These are phyloP conservation scores for Platanista minor DNA, from an alignment of 2,113 vertebrate genomes.

Conservation along the genomic window DNA sequence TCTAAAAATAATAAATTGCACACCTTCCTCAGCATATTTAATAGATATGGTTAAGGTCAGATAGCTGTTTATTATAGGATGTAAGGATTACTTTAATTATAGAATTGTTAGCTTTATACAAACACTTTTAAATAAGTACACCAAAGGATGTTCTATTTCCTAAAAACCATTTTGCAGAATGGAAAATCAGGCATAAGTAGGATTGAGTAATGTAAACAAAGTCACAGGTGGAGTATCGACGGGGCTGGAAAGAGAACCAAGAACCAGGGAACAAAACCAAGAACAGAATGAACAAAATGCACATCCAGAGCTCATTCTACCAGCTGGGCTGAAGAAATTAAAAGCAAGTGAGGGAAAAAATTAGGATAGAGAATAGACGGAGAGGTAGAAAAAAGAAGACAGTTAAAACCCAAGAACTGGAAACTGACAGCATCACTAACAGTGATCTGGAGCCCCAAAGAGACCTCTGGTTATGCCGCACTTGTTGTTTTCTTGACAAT, in stretches of 20 bases:
- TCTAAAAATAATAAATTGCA: neutral
- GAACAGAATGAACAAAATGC: neutral
- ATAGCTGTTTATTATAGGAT: neutral
- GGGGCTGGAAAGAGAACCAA: neutral
- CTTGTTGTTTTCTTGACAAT: too few species aligned
- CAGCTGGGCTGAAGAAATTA: neutral
- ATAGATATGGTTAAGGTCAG: neutral
- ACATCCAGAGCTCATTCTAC: neutral
- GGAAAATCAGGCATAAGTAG: neutral
- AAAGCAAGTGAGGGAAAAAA: neutral
- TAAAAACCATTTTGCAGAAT: neutral
- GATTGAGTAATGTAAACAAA: neutral
- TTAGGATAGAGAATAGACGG: neutral
- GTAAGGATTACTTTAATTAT: neutral
- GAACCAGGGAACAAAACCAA: neutral
- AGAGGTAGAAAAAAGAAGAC: neutral
- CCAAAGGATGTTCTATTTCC: neutral
- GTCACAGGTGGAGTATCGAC: neutral
- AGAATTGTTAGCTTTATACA: neutral
- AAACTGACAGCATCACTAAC: neutral
- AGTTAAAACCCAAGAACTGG: neutral
- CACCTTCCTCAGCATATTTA: neutral
- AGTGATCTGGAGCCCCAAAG: neutral
- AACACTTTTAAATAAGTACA: neutral
- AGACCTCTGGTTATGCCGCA: neutral